Percentiles rank a stretch among this genome's conserved stretches.
phyloP scores from a whole-genome alignment of 2,797 vertebrate species.

The Chelidonichthys spinosus region DNA sequence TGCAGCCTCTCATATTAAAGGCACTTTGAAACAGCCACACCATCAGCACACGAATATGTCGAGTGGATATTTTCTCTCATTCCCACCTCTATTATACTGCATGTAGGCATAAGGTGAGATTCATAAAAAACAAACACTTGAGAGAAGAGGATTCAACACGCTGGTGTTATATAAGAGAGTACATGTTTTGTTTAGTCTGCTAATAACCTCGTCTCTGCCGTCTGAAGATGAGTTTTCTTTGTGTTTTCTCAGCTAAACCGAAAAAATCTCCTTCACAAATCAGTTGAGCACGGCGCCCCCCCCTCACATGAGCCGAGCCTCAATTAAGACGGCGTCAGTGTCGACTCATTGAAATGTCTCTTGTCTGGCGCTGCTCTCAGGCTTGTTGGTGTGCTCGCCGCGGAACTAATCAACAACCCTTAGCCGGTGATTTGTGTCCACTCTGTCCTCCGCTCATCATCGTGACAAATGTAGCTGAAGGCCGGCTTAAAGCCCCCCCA shows the following conservation, averaged over 20 bases:
- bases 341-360: constrained; percentile 53
- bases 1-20: constrained; percentile 50
- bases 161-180: not conserved
- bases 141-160: constrained; percentile 30
- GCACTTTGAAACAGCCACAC: constrained; percentile 55
- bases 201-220: constrained; percentile 10
- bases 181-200: constrained; percentile 15
- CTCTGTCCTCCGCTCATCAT: constrained; percentile 52
- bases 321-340: constrained; percentile 52
- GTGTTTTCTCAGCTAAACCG: constrained; percentile 27
- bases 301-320: constrained; percentile 30
- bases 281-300: constrained; percentile 28
- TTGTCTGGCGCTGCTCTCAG: constrained; percentile 50
- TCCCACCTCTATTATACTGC: constrained; percentile 19
- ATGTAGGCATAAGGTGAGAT: constrained; percentile 24
- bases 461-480: constrained; percentile 58
- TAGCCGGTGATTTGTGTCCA: constrained; percentile 67
- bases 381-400: constrained; percentile 34
- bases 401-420: constrained; percentile 67
- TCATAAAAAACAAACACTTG: constrained; percentile 32
- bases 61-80: constrained; percentile 53
- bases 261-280: constrained; percentile 37
- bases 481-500: constrained; percentile 57
- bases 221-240: not conserved
- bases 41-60: constrained; percentile 64